Percentiles rank a stretch among this genome's conserved stretches.
Evolutionary conservation across 1,140 invertebrate genomes (phyloP).

Genomic region (Cherax destructor): DNA sequence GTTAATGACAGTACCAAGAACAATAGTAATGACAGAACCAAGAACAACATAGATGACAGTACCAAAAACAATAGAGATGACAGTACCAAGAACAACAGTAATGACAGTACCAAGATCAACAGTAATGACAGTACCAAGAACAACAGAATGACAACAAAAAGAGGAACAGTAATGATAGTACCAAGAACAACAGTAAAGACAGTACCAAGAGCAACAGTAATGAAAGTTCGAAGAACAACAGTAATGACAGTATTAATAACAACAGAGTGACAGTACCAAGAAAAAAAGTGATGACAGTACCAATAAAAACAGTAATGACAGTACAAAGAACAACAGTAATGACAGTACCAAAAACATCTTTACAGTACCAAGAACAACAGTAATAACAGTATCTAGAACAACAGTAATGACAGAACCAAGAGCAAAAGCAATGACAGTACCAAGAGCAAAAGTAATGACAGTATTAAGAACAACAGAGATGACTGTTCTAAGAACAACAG

Average conservation of each 20-base stretch:
- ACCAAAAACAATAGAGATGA: neutral
- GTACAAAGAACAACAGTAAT: neutral
- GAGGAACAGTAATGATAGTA: neutral
- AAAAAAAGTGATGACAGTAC: neutral
- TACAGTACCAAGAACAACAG: no score
- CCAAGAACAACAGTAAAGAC: neutral
- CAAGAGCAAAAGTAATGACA: no score
- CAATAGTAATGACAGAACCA: neutral
- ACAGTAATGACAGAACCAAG: no score
- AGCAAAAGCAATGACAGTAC: no score
- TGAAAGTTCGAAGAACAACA: neutral
- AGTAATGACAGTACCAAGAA: neutral
- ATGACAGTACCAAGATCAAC: neutral
- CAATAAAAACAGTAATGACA: neutral
- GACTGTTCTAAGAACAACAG: no score
- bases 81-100: conserved; percentile 2
- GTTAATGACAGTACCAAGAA: neutral
- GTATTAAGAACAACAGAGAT: no score
- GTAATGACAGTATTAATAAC: neutral
- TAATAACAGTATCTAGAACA: no score
- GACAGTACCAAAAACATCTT: neutral
- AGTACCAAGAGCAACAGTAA: neutral
- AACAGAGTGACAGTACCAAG: neutral
- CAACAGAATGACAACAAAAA: neutral
- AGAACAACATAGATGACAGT: no score